Evolutionary conservation across 2,888 invertebrate species (phyloP), one percentile per base, ranked within the genome.

Genomic region (Drosophila villosipedis): DNA sequence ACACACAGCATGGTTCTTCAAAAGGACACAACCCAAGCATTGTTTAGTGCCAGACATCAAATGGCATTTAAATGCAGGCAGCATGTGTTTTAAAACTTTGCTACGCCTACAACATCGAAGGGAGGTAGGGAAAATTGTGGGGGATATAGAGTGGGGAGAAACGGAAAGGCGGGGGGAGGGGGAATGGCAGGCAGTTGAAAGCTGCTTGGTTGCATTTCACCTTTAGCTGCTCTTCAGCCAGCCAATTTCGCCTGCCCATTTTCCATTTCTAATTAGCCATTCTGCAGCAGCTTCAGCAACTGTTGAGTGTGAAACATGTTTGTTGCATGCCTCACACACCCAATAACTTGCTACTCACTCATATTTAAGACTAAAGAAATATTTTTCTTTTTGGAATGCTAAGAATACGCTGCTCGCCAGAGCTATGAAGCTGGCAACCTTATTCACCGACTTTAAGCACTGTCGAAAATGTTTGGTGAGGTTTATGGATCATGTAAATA

Each of bases 41-140:
- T 84, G 87, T 87, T 83, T 83, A 83, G 82, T 37, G 60, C 64
- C 66, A 83, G 73, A 82, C 73, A 80, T 80, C 78, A 81, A 82
- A 83, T 84, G 84, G 72, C 86, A 86, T 82, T 83, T 86, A 86
- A 81, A 84, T 84, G 83, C 83, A 84, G 85, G 79, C 76, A 76
- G 73, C 78, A 83, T 82, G 69, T 70, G 67, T 52, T 43, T 41
- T 50, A 49, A 60, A 61, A 69, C 33, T 55, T 49, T 43, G n/a
- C 22, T 33, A 55, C 49, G 70, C 76, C 54, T 53, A 19, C 25
- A 33, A 25, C 9, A 12, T 47, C 47, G 9, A 16, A 47, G 16
- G 16, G 12, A 28, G 31, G 3, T 5, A 30, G 39, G n/a, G 28
- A n/a, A 35, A 14, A 14, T 35, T 35, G 35, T 35, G 16, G 2